Evolutionary conservation across 2,888 invertebrate species (phyloP).

Genomic region (Punctoribates punctum): DNA sequence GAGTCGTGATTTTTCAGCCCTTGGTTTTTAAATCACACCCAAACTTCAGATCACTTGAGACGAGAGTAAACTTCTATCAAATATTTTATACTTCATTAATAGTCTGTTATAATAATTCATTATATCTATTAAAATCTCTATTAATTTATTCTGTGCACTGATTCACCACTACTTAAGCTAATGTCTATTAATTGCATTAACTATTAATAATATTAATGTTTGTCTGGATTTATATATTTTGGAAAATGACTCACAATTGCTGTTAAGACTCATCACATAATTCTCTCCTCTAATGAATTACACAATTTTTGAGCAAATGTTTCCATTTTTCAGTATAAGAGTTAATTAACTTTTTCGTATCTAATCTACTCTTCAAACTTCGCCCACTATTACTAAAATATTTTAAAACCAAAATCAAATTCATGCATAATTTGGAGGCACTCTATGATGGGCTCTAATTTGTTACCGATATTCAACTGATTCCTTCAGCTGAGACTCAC

Average conservation of each 20-base stretch:
- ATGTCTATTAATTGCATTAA: slow-evolving; percentile 37
- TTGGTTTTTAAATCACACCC: slow-evolving; percentile 26
- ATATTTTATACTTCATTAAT: slow-evolving; percentile 24
- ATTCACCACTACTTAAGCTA: background rate
- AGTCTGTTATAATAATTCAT: background rate
- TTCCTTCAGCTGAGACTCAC: background rate
- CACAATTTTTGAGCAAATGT: background rate
- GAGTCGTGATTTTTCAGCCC: slow-evolving; percentile 36
- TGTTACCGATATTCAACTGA: background rate
- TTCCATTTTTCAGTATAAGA: background rate
- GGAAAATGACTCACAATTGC: background rate
- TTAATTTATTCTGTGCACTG: slow-evolving; percentile 1
- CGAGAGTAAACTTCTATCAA: background rate
- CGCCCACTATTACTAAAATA: slow-evolving; percentile 12
- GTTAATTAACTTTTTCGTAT: background rate
- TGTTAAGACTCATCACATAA: background rate
- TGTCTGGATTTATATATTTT: slow-evolving; percentile 1
- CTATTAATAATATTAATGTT: slow-evolving; percentile 21
- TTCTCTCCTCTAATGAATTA: background rate
- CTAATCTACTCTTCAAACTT: background rate
- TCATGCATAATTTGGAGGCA: background rate
- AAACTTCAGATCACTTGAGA: slow-evolving; percentile 29
- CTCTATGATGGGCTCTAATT: background rate
- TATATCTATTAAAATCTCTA: background rate
- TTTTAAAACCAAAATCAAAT: background rate